Conservation (phyloP, 2,113 vertebrate genomes). For the Prinia subflava region DNA sequence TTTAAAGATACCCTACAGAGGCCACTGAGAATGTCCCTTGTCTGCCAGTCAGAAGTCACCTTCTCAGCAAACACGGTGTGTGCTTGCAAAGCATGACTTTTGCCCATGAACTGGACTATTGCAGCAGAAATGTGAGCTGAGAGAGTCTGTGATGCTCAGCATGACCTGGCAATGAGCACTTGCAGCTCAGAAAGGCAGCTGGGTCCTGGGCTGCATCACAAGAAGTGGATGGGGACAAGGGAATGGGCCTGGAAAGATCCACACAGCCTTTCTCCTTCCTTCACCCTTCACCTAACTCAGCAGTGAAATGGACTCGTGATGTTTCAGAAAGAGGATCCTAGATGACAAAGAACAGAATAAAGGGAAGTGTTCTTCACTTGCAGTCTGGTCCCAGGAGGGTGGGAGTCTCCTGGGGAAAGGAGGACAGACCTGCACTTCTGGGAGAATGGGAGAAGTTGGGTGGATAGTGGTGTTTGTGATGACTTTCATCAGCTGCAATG, state of each 20-base stretch:
- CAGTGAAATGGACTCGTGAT: slow-evolving; percentile 48
- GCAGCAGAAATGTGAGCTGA: background rate
- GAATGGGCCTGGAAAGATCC: background rate
- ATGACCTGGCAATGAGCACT: background rate
- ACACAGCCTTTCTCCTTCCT: background rate
- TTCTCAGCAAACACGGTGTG: background rate
- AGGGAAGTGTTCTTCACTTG: slow-evolving; percentile 51
- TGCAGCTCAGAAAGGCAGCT: background rate
- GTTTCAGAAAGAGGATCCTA: slow-evolving; percentile 54
- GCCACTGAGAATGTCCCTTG: background rate
- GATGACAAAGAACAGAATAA: slow-evolving; percentile 20
- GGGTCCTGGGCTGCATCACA: background rate
- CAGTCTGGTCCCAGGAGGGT: background rate
- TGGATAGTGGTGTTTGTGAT: background rate
- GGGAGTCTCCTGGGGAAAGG: background rate
- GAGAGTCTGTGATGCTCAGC: background rate
- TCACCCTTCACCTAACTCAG: slow-evolving; percentile 3
- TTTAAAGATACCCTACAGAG: background rate
- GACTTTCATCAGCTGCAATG: background rate
- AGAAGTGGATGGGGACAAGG: background rate
- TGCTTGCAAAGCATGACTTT: background rate
- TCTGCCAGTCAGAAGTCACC: background rate
- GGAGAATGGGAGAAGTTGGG: background rate
- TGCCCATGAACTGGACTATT: background rate
- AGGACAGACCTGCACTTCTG: background rate